A percentile compares a stretch with the other conserved stretches of the same genome.
phyloP scores from a whole-genome alignment of 2,113 vertebrate genomes.

The Cyprinodon brontotheroides region DNA sequence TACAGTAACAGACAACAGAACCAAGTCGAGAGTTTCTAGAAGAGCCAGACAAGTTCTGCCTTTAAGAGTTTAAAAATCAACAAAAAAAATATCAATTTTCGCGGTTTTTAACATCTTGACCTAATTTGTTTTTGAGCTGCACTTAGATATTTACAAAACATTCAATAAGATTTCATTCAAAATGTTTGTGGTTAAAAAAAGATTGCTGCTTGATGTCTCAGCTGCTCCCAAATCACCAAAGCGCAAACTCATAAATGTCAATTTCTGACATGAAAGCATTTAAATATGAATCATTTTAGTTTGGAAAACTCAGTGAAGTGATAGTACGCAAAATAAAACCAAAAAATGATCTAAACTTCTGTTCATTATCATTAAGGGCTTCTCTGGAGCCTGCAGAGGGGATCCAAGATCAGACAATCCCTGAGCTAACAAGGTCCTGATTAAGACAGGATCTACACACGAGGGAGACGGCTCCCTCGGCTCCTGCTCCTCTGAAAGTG shows the following conservation, averaged over 20 bases:
- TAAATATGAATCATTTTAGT: constrained; percentile 10
- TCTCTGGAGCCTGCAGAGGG: constrained; percentile 26
- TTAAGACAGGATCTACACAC: constrained; percentile 66
- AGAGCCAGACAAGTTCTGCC: not conserved
- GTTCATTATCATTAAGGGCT: constrained; percentile 8
- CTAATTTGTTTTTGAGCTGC: not conserved
- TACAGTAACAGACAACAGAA: no score
- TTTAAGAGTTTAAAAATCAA: not conserved
- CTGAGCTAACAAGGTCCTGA: constrained; percentile 65
- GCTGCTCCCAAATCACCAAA: constrained; percentile 2
- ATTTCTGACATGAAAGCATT: constrained; percentile 18
- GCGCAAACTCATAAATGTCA: not conserved
- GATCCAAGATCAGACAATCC: constrained; percentile 24
- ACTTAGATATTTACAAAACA: not conserved
- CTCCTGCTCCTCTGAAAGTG: constrained; percentile 39
- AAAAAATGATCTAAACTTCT: constrained; percentile 4
- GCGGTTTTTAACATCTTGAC: not conserved
- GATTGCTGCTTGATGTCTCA: not conserved
- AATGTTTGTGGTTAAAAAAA: not conserved
- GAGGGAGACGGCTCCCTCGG: constrained; percentile 58
- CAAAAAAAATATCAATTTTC: not conserved
- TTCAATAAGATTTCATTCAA: not conserved
- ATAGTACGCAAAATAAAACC: not conserved
- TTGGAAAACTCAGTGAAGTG: not conserved
- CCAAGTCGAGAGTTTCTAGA: not conserved